These are phyloP conservation scores for Tetropium fuscum DNA, from an alignment of 2,888 invertebrate species.

Conservation along the genomic window DNA sequence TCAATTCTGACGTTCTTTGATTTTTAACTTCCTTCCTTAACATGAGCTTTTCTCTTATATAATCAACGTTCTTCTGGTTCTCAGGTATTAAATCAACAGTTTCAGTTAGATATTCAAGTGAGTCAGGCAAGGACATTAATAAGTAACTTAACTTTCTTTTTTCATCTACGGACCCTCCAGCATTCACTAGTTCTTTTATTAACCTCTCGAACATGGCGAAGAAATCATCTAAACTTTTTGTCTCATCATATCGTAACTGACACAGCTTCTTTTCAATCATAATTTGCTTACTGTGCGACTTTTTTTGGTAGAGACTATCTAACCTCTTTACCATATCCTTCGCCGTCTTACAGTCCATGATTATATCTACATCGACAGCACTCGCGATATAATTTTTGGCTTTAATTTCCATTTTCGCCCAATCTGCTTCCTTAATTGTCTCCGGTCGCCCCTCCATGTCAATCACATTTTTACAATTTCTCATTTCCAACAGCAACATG, in stretches of 20 bases:
- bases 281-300: not conserved
- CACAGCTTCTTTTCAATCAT: conserved; percentile 2
- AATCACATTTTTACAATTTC: not conserved
- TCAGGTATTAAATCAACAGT: conserved; percentile 12
- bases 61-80: conserved; percentile 11
- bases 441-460: not conserved
- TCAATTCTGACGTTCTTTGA: too few species aligned
- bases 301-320: not conserved
- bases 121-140: conserved; percentile 13
- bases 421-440: not conserved
- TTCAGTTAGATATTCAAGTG: not conserved
- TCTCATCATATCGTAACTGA: conserved; percentile 3
- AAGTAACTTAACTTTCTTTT: conserved; percentile 16
- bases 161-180: not conserved
- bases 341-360: not conserved
- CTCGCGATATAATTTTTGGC: not conserved
- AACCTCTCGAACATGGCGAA: not conserved
- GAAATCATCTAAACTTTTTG: not conserved
- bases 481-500: too few species aligned
- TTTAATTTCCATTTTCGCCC: conserved; percentile 6
- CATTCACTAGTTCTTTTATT: not conserved
- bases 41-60: conserved; percentile 13
- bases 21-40: not conserved
- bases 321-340: not conserved
- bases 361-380: not conserved